phyloP scores from a whole-genome alignment of 2,888 invertebrate genomes.

The Xylota sylvarum region DNA sequence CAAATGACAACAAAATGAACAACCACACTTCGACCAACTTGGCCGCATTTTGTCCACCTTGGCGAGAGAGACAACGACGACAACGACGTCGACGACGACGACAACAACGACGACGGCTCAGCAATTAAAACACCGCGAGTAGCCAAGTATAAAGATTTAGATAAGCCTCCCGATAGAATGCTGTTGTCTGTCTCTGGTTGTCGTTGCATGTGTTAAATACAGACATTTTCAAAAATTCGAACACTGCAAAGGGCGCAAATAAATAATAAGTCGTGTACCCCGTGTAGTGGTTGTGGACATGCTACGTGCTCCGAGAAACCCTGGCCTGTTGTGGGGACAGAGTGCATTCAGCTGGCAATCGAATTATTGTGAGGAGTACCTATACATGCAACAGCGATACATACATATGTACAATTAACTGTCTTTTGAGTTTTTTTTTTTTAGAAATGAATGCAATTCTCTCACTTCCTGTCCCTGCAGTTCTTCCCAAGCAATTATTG shows the following conservation, averaged over 20 bases:
- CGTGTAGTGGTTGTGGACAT: constrained; percentile 63
- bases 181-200: constrained; percentile 77
- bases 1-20: constrained; percentile 79
- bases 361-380: constrained; percentile 60
- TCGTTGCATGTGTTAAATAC: constrained; percentile 79
- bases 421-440: constrained; percentile 35
- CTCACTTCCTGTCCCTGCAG: constrained; percentile 64
- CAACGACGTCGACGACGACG: constrained; percentile 33
- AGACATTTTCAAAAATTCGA: constrained; percentile 78
- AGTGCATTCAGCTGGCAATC: constrained; percentile 72
- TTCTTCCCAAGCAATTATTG: constrained; percentile 73
- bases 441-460: constrained; percentile 56
- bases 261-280: constrained; percentile 74
- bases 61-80: constrained; percentile 31
- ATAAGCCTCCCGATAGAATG: constrained; percentile 81
- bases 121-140: constrained; percentile 83
- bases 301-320: constrained; percentile 58
- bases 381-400: constrained; percentile 63
- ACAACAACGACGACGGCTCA: constrained; percentile 53
- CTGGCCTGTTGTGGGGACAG: constrained; percentile 22
- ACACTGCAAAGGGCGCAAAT: constrained; percentile 76
- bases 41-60: constrained; percentile 74
- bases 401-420: constrained; percentile 35
- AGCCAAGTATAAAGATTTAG: constrained; percentile 85
- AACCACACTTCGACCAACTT: constrained; percentile 63